Base-by-base conservation (phyloP, 2,888 invertebrate species). In the Embidobia sp. region DNA sequence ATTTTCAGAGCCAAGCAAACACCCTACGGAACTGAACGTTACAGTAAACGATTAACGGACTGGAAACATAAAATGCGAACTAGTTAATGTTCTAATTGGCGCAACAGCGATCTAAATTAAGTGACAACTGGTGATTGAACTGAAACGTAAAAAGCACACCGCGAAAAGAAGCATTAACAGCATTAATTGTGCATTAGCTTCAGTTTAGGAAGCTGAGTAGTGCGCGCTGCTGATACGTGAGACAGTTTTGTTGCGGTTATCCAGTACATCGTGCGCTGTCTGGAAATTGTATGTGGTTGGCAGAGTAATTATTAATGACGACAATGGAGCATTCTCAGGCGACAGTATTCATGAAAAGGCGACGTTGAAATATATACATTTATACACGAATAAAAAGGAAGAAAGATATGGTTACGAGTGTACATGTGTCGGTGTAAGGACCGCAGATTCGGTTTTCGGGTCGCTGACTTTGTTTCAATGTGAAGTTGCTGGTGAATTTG, bases 261-360 rank as follows among this genome's bases (percentile, higher is more conserved):
- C 35, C 74, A 74, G 59, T 74, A 74, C 74, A 64, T 70, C 63
- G 74, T 63, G 70, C 74, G 44, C 46, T 78, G 66, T 26, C 48
- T 76, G 77, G 70, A 75, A 70, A 76, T 73, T 73, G 80, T 77
- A 66, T 74, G 74, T 69, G 63, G 53, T 74, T 73, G 51, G 46
- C 33, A 61, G 55, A 74, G 73, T 81, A 79, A 78, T 80, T 67
- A 70, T 80, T 81, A 82, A 80, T 78, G 67, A 55, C 55, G 76
- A 82, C 81, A 78, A 79, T 79, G 75, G 74, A 81, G 77, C 82
- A 85, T 84, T 83, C 81, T 82, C 85, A 84, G 83, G 83, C 80
- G 78, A 73, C 78, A 81, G 81, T 72, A 78, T 76, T 70, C 74
- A 79, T 66, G 69, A 63, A 78, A 81, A 84, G 79, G 78, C 77